A percentile compares a stretch with the other conserved stretches of the same genome.
These are phyloP conservation scores for Sarcophaga variegata DNA, from an alignment of 2,888 invertebrate species.

Conservation along the genomic window DNA sequence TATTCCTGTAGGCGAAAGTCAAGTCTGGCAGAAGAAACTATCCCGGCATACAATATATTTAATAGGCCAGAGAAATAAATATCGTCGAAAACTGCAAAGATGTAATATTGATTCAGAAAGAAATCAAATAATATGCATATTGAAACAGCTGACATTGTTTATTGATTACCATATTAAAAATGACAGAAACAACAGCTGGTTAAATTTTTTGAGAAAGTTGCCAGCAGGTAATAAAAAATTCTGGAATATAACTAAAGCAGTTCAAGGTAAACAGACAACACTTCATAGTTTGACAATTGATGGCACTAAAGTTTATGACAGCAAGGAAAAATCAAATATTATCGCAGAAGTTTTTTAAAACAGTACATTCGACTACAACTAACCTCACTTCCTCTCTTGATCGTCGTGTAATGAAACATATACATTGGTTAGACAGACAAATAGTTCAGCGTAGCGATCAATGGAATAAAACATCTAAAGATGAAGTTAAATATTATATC, in stretches of 20 bases:
- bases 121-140: neutral
- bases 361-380: neutral
- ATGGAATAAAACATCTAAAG: neutral
- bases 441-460: neutral
- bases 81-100: neutral
- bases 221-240: constrained; percentile 4
- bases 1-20: no score
- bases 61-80: no score
- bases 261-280: neutral
- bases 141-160: neutral
- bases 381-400: neutral
- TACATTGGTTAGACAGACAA: neutral
- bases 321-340: neutral
- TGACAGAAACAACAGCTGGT: constrained; percentile 13
- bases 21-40: no score
- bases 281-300: neutral
- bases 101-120: neutral
- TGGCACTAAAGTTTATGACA: neutral
- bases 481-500: neutral
- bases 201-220: neutral
- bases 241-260: constrained; percentile 13
- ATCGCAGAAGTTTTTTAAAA: constrained; percentile 1
- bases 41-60: no score
- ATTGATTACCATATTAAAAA: neutral
- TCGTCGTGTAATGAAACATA: neutral